Conservation (phyloP, 2,797 vertebrate genomes). For the Alosa sapidissima region DNA sequence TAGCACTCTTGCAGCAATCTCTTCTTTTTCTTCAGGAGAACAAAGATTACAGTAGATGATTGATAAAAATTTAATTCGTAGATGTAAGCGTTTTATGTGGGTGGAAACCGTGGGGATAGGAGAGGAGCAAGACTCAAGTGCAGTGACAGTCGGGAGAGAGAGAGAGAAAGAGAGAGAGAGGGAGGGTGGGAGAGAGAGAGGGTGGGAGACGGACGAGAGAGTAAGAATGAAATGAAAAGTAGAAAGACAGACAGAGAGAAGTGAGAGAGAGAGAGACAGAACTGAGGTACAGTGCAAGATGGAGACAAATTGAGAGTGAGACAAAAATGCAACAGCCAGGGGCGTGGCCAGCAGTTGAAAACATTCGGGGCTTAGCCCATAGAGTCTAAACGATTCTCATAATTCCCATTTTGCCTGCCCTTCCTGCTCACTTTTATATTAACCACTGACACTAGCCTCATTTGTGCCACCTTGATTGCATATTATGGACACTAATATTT, state of each 20-base stretch:
- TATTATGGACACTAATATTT: too few relatives aligned
- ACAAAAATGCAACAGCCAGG: slow-evolving; percentile 36
- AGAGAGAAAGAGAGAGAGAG: slow-evolving; percentile 48
- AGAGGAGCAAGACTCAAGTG: background rate
- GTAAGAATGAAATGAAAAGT: slow-evolving; percentile 14
- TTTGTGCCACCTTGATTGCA: too few relatives aligned
- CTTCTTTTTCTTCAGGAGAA: slow-evolving; percentile 75
- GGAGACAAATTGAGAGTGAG: slow-evolving; percentile 30
- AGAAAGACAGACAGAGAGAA: slow-evolving; percentile 40
- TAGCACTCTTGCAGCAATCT: slow-evolving; percentile 75
- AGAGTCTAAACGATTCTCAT: too few relatives aligned
- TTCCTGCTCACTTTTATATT: too few relatives aligned
- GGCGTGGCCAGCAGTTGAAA: too few relatives aligned
- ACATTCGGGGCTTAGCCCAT: too few relatives aligned
- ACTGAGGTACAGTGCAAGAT: background rate
- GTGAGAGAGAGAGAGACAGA: background rate
- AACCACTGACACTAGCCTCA: too few relatives aligned
- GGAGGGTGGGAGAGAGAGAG: slow-evolving; percentile 42
- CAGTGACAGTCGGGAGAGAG: slow-evolving; percentile 24
- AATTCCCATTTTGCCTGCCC: too few relatives aligned
- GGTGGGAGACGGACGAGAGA: slow-evolving; percentile 26
- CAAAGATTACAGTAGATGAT: slow-evolving; percentile 77
- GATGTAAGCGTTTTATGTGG: slow-evolving; percentile 68
- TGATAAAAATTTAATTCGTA: slow-evolving; percentile 79
- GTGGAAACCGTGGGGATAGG: slow-evolving; percentile 39